phyloP scores from a whole-genome alignment of 2,888 invertebrate species.

The Drosophila planitibia region DNA sequence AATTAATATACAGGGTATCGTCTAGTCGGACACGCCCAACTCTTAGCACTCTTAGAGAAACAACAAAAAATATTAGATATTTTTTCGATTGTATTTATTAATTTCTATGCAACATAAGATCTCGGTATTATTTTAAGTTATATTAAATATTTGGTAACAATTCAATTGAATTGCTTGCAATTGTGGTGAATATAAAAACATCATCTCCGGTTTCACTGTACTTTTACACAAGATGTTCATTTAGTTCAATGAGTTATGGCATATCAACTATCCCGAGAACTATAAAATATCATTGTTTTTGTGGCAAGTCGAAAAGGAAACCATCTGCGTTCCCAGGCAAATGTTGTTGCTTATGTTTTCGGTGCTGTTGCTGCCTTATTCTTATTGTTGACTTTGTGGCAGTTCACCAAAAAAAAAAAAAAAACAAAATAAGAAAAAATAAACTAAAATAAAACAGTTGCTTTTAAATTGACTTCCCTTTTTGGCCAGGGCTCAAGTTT shows the following conservation, averaged over 20 bases:
- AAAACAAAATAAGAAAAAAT: not conserved
- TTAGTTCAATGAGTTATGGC: not conserved
- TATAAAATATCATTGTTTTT: constrained; percentile 8
- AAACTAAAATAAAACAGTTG: constrained; percentile 26
- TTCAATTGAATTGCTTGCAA: not conserved
- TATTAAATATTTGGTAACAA: not conserved
- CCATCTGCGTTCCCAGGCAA: constrained; percentile 21
- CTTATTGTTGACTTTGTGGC: constrained; percentile 1
- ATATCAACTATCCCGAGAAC: not conserved
- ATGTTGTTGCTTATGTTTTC: constrained; percentile 8
- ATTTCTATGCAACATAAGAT: no score
- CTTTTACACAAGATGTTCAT: not conserved
- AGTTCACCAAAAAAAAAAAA: not conserved
- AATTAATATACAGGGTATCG: no score
- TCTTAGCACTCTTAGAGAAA: no score
- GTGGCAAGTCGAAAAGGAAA: not conserved
- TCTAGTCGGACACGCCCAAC: no score
- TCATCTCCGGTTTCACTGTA: not conserved
- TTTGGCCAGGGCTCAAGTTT: constrained; percentile 45
- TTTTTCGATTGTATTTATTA: no score
- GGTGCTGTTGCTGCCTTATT: not conserved
- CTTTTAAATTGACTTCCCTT: constrained; percentile 48
- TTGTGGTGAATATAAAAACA: not conserved
- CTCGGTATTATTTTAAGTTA: not conserved
- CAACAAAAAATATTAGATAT: no score